These are phyloP conservation scores for Lepidurus couesii DNA, from an alignment of 1,140 invertebrate species.

Conservation along the genomic window DNA sequence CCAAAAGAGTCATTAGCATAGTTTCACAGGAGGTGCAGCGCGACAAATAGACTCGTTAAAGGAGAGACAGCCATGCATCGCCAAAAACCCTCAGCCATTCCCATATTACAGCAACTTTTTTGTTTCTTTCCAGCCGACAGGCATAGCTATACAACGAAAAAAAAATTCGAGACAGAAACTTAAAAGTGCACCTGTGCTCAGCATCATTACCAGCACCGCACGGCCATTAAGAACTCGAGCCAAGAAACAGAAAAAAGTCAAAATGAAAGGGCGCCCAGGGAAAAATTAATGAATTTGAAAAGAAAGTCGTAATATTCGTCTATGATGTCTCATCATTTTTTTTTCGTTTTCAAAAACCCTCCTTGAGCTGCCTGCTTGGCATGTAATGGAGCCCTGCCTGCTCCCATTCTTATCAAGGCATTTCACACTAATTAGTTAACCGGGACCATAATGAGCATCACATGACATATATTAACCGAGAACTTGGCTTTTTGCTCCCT, in stretches of 20 bases:
- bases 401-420: slow-evolving; percentile 21
- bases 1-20: slow-evolving; percentile 11
- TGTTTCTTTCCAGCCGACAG: background rate
- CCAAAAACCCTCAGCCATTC: background rate
- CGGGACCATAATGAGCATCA: slow-evolving; percentile 17
- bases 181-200: background rate
- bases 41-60: slow-evolving; percentile 16
- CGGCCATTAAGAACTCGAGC: background rate
- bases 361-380: background rate
- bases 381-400: slow-evolving; percentile 18
- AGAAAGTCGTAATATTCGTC: background rate
- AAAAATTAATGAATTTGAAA: background rate
- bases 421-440: slow-evolving; percentile 22
- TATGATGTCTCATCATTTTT: background rate
- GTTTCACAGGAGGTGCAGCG: slow-evolving; percentile 17
- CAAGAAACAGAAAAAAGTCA: background rate
- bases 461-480: slow-evolving; percentile 22
- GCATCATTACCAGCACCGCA: background rate
- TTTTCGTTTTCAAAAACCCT: background rate
- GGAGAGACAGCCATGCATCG: background rate
- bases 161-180: background rate
- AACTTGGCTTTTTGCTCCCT: slow-evolving; percentile 21
- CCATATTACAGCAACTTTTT: background rate
- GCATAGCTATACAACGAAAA: background rate
- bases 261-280: background rate